These are phyloP conservation scores for Metallyticus violacea DNA, from an alignment of 2,888 invertebrate genomes.

Conservation along the genomic window DNA sequence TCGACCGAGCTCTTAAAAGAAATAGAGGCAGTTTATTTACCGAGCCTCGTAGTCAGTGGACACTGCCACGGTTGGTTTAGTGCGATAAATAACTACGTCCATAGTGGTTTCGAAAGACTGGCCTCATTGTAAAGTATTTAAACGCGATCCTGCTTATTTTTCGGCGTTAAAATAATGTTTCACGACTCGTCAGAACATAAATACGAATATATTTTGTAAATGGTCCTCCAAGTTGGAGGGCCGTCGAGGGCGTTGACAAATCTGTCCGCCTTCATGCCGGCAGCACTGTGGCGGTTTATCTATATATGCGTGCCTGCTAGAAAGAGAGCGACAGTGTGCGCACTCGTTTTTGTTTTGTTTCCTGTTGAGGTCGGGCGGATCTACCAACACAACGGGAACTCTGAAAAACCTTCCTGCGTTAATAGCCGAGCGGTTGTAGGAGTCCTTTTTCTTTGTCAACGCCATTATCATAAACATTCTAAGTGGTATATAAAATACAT, in stretches of 20 bases:
- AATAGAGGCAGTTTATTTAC: neutral
- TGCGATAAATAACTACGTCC: neutral
- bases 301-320: neutral
- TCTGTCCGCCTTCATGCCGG: neutral
- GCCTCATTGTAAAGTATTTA: neutral
- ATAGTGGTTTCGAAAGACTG: neutral
- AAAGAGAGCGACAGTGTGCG: neutral
- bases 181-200: neutral
- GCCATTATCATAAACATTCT: too few species aligned
- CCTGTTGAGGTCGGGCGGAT: neutral
- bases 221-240: neutral
- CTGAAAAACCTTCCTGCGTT: neutral
- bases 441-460: too few species aligned
- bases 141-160: neutral
- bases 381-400: neutral
- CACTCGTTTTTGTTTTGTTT: neutral
- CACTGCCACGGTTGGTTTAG: neutral
- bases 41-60: neutral
- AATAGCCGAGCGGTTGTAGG: too few species aligned
- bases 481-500: too few species aligned
- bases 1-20: neutral
- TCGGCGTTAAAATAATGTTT: neutral
- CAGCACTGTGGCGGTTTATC: neutral
- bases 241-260: neutral
- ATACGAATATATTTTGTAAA: neutral